Evolutionary conservation across 2,797 vertebrate genomes (phyloP).

Genomic region (Sciaenops ocellatus): DNA sequence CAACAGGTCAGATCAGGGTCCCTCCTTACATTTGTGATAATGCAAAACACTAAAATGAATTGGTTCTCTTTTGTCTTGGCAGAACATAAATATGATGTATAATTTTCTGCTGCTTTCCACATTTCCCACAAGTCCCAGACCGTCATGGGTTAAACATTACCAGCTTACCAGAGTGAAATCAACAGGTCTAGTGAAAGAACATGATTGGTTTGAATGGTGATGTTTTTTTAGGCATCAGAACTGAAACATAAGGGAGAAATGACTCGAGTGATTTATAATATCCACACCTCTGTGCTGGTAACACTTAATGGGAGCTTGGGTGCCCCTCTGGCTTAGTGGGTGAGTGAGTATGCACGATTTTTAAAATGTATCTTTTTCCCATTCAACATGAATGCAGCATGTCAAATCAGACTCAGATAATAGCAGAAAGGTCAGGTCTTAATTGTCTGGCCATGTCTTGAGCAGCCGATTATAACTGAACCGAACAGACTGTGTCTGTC

Average conservation of each 20-base stretch:
- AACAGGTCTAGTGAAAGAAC: not conserved
- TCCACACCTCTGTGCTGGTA: not conserved
- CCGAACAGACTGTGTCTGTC: not conserved
- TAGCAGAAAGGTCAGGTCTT: slow-evolving; percentile 47
- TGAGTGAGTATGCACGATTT: not conserved
- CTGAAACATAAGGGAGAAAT: not conserved
- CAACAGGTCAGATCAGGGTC: too few relatives aligned
- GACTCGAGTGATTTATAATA: not conserved
- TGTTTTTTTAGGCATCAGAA: not conserved
- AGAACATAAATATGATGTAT: not conserved
- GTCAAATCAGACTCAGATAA: slow-evolving; percentile 26
- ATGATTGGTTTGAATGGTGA: not conserved
- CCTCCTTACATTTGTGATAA: not conserved
- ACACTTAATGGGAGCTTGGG: not conserved
- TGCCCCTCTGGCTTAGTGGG: not conserved
- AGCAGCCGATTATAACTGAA: slow-evolving; percentile 42
- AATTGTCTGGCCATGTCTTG: slow-evolving; percentile 22
- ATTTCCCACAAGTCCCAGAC: not conserved
- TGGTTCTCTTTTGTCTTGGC: not conserved
- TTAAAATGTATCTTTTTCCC: not conserved
- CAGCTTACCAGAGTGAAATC: not conserved
- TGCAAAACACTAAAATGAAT: not conserved
- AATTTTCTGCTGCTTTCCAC: not conserved
- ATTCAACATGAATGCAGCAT: slow-evolving; percentile 13
- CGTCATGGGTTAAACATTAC: not conserved